Evolutionary conservation across 2,888 invertebrate genomes (phyloP).

Genomic region (Oscheius sp.): DNA sequence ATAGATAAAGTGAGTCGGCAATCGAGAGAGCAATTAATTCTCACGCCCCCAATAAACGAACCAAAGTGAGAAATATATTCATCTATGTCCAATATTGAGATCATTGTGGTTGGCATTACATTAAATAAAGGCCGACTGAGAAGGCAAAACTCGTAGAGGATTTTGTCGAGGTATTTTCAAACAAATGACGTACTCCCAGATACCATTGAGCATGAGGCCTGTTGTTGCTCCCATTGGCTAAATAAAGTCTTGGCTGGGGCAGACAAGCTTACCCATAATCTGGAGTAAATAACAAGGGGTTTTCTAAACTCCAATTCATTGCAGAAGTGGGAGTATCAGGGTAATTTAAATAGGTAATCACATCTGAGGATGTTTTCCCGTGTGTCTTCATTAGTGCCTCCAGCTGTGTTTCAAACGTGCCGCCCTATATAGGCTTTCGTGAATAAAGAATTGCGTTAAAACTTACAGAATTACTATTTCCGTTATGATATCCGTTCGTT

Average conservation of each 20-base stretch:
- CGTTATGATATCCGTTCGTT: background rate
- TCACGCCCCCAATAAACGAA: too few species aligned
- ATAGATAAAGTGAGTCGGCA: too few species aligned
- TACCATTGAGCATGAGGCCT: constrained; percentile 14
- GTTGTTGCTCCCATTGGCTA: constrained; percentile 18
- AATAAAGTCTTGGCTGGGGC: background rate
- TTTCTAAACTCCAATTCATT: constrained; percentile 2
- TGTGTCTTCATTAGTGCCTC: constrained; percentile 45
- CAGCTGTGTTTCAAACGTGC: constrained; percentile 39
- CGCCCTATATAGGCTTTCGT: too few species aligned
- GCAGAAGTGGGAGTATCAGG: constrained; percentile 3
- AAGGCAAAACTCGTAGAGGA: too few species aligned
- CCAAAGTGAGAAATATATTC: too few species aligned
- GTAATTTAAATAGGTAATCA: constrained; percentile 20
- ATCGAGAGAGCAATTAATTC: too few species aligned
- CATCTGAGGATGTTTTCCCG: constrained; percentile 45
- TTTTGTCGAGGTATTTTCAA: background rate
- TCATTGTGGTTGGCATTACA: background rate
- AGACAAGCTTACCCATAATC: constrained; percentile 4
- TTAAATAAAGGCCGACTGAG: too few species aligned
- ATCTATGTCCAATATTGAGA: background rate
- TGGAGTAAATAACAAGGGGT: background rate
- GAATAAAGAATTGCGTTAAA: background rate
- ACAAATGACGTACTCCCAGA: constrained; percentile 1
- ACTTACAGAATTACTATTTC: background rate